Evolutionary conservation across 2,797 vertebrate species (phyloP).

Genomic region (Oryzias dopingdopingensis): DNA sequence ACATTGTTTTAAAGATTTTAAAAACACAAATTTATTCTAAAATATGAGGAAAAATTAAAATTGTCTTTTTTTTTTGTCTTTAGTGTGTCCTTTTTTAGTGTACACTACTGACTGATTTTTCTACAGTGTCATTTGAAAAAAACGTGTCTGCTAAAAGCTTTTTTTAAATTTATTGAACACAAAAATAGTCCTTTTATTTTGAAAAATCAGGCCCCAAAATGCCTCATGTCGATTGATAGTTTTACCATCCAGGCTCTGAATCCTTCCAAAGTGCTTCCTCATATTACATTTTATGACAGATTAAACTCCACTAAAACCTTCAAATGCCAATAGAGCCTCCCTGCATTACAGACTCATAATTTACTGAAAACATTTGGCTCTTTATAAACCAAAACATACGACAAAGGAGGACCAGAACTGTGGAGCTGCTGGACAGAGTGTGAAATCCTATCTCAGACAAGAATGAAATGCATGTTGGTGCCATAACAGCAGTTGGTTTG

Average conservation of each 20-base stretch:
- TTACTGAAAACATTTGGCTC: neutral
- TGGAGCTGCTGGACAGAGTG: neutral
- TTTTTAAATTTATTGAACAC: too few species aligned
- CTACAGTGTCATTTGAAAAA: too few species aligned
- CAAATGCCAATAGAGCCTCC: neutral
- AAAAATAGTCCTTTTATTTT: too few species aligned
- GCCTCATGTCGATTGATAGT: neutral
- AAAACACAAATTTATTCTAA: neutral
- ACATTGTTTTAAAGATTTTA: neutral
- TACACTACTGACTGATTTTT: too few species aligned
- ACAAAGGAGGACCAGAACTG: neutral
- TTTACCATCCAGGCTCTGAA: neutral
- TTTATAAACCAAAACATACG: constrained; percentile 2
- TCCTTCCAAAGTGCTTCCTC: neutral
- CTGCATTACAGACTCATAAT: constrained; percentile 1
- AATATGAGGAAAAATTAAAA: neutral
- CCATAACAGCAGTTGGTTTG: neutral
- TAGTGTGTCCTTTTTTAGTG: too few species aligned
- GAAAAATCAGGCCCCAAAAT: too few species aligned
- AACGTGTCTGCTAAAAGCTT: too few species aligned
- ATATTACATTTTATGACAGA: neutral
- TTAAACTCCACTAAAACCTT: constrained; percentile 1
- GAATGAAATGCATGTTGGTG: neutral
- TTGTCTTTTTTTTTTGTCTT: too few species aligned
- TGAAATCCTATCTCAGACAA: neutral